phyloP scores from a whole-genome alignment of 2,113 vertebrate species.

The Malurus elegans region DNA sequence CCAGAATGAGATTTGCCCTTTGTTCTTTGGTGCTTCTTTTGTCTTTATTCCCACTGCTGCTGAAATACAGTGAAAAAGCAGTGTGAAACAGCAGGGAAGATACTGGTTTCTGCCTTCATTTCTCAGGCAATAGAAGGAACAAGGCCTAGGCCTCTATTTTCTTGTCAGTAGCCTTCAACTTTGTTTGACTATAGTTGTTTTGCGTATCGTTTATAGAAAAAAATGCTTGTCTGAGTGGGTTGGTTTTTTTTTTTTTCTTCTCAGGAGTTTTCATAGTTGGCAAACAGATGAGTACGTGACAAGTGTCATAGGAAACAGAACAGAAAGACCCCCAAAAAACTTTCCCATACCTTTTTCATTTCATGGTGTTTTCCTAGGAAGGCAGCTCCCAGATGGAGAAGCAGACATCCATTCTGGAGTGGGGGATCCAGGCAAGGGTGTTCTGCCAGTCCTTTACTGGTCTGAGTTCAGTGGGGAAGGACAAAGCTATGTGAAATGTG shows the following conservation, averaged over 20 bases:
- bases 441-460: neutral
- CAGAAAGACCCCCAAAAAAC: neutral
- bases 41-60: neutral
- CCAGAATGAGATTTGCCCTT: neutral
- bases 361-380: neutral
- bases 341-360: neutral
- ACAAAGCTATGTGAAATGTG: neutral
- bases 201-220: neutral
- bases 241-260: neutral
- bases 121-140: neutral
- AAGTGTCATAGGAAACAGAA: neutral
- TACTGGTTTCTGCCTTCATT: neutral
- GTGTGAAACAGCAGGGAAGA: neutral
- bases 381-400: neutral
- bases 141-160: neutral
- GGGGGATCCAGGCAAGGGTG: neutral
- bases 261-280: neutral
- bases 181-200: neutral
- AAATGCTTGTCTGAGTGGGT: neutral
- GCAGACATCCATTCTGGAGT: neutral
- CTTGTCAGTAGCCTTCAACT: neutral
- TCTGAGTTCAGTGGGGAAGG: neutral
- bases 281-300: neutral
- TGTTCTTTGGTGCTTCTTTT: neutral
- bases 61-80: neutral